Evolutionary conservation across 2,113 vertebrate species (phyloP), one percentile per base, ranked within the genome.

Genomic region (Austrofundulus limnaeus): DNA sequence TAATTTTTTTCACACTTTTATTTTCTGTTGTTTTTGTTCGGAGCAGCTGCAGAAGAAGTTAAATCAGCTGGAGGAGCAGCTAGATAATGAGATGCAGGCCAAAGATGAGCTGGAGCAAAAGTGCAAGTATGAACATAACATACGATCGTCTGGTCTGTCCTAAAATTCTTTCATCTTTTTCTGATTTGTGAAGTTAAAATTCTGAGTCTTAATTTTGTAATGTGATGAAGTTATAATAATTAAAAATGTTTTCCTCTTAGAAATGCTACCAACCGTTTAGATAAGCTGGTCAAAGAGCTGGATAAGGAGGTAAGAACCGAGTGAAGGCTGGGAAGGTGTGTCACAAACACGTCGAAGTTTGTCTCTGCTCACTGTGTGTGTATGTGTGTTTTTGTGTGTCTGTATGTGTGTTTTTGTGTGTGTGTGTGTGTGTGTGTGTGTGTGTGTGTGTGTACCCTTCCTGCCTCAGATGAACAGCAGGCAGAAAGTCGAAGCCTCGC

Each of bases 51-150:
- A 95, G 88, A 95, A 95, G 83, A 96, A 93, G 72, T 15, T 97
- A 28, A 86, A 87, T 66, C 92, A 91, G 61, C 84, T 97, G 75
- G 94, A 98, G 87, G 95, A 96, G 73, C 91, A 95, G 62, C 92
- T 97, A 62, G 91, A 90, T 81, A 92, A 91, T 82, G 96, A 98
- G 88, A 90, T 94, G 61, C 95, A 97, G 92, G 92, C 94, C 91
- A 98, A 94, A 92, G 94, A 98, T 52, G 95, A 97, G 61, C 87
- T 98, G 84, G 95, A 98, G 66, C 93, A 94, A 63, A 98, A 96
- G 77, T 95, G 85, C 94, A 96, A 91, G 97, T 98, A 92, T 16
- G 68, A 68, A 8, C 11, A 9, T 14, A 70, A 15, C 2, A 41
- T 8, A 52, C 4, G 8, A 34, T 34, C 25, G 7, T 28, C 25